Evolutionary conservation across 1,140 invertebrate genomes (phyloP).

Genomic region (Drosophila lacteicornis): DNA sequence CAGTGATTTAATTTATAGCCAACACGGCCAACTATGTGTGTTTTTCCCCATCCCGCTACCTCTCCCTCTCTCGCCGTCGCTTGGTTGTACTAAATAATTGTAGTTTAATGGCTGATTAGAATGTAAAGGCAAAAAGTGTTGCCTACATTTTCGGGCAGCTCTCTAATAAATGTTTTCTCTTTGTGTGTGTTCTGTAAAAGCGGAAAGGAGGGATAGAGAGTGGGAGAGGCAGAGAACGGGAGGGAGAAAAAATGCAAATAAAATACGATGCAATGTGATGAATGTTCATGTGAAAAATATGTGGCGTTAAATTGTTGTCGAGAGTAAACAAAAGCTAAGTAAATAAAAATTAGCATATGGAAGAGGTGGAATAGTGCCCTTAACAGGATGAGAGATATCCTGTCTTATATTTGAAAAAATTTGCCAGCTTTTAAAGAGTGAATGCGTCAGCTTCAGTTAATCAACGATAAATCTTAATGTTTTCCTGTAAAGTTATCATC

Average conservation of each 20-base stretch:
- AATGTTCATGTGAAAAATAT: conserved; percentile 72
- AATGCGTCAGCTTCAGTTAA: no score
- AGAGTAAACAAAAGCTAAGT: conserved; percentile 40
- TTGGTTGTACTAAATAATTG: conserved; percentile 56
- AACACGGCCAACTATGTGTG: conserved; percentile 9
- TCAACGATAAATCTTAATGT: neutral
- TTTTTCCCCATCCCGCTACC: neutral
- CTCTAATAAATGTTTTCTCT: conserved; percentile 32
- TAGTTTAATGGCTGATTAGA: conserved; percentile 77
- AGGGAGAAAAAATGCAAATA: conserved; percentile 59
- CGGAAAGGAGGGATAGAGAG: conserved; percentile 8
- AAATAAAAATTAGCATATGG: conserved; percentile 16
- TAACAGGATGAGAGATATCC: neutral
- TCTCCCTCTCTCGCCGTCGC: neutral
- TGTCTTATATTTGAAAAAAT: no score
- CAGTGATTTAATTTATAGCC: conserved; percentile 70
- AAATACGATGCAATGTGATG: conserved; percentile 71
- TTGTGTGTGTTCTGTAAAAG: conserved; percentile 1
- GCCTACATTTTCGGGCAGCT: conserved; percentile 57
- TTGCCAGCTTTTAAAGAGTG: no score
- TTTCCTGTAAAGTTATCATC: neutral
- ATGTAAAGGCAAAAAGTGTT: conserved; percentile 51
- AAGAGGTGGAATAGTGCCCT: neutral
- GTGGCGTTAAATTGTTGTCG: conserved; percentile 73
- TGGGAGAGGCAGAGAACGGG: no score